A percentile compares a stretch with the other conserved stretches of the same genome.
These are phyloP conservation scores for Alouatta caraya DNA, from an alignment of 2,797 vertebrate species.

Conservation along the genomic window DNA sequence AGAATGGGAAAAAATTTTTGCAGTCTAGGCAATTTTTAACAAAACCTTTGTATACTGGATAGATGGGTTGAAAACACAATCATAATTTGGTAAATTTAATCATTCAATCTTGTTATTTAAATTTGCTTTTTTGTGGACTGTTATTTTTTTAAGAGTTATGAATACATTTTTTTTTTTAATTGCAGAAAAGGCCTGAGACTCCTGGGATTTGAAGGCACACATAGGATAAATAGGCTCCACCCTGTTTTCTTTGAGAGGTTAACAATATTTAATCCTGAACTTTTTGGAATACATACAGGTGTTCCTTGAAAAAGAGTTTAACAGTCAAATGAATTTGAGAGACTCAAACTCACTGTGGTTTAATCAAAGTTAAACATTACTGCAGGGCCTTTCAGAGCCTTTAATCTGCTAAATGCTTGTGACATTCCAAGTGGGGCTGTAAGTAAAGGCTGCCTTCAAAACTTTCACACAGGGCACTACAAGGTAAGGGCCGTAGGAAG, in stretches of 20 bases:
- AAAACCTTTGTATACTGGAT: not conserved
- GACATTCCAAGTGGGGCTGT: not conserved
- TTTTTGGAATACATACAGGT: not conserved
- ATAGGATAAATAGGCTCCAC: not conserved
- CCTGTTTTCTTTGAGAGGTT: not conserved
- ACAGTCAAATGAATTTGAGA: not conserved
- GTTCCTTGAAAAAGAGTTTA: not conserved
- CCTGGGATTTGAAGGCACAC: not conserved
- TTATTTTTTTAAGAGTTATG: not conserved
- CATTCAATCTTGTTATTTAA: not conserved
- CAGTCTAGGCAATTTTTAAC: not conserved
- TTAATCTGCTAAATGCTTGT: not conserved
- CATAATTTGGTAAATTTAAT: not conserved
- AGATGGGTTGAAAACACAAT: not conserved
- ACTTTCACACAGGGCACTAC: not conserved
- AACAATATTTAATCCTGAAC: not conserved
- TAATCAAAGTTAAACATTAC: not conserved
- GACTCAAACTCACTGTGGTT: not conserved
- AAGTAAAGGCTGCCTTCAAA: not conserved
- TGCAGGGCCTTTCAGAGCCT: not conserved
- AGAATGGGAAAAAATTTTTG: too few relatives aligned
- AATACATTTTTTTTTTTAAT: not conserved
- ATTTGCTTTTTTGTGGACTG: not conserved
- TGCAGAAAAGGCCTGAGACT: not conserved
- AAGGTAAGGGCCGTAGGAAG: rapidly evolving